Percentiles rank a stretch among this genome's conserved stretches.
Evolutionary conservation across 2,888 invertebrate genomes (phyloP).

Genomic region (Baccha elongata): DNA sequence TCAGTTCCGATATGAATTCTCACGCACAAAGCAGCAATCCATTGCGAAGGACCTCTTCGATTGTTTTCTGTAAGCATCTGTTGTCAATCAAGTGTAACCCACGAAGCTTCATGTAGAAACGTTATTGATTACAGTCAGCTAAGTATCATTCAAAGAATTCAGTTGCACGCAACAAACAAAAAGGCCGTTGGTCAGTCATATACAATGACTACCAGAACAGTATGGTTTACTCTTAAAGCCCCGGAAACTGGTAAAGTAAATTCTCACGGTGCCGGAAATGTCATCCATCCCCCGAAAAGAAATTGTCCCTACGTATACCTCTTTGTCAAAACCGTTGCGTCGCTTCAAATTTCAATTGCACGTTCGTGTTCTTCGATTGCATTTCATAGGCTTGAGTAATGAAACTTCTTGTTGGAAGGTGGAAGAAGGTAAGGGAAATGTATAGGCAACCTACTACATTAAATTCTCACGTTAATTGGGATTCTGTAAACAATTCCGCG

Average conservation of each 20-base stretch:
- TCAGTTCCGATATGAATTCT: conserved; percentile 28
- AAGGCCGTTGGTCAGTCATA: conserved; percentile 59
- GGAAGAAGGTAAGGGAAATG: conserved; percentile 6
- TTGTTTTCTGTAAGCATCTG: conserved; percentile 54
- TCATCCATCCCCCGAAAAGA: conserved; percentile 41
- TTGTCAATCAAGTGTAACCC: conserved; percentile 75
- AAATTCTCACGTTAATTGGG: conserved; percentile 74
- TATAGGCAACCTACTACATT: conserved; percentile 51
- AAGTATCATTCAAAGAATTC: conserved; percentile 50
- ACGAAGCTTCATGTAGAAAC: conserved; percentile 66
- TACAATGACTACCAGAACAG: not conserved
- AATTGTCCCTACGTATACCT: not conserved
- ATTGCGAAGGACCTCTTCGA: conserved; percentile 34
- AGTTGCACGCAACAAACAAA: conserved; percentile 65
- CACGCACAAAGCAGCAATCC: conserved; percentile 54
- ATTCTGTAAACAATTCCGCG: conserved; percentile 71
- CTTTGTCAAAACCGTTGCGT: no score
- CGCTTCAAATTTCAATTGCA: conserved; percentile 69
- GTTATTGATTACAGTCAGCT: conserved; percentile 66
- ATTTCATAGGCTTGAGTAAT: not conserved
- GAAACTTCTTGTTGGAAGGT: not conserved
- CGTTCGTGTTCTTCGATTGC: conserved; percentile 9
- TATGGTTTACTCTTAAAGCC: conserved; percentile 8
- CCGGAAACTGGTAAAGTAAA: conserved; percentile 53
- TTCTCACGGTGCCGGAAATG: conserved; percentile 72